Evolutionary conservation across 2,797 vertebrate genomes (phyloP), one percentile per base, ranked within the genome.

Genomic region (Gephyroberyx darwinii): DNA sequence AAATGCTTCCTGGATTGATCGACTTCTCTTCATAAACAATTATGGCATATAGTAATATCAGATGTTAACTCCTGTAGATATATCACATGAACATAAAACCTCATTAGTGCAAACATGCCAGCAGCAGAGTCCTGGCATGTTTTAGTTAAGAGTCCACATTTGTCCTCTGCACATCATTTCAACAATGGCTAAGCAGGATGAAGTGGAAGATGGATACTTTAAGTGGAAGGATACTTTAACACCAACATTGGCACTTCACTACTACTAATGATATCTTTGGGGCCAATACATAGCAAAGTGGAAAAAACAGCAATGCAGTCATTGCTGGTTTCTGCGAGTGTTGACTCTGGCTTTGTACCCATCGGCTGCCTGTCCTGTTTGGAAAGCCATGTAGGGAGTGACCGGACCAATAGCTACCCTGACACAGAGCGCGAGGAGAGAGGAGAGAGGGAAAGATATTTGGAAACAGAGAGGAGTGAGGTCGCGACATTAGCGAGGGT

Each of bases 271-370:
- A 5, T 50, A 55, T 56, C 52, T 48, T 31, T 68, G 39, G 37
- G 65, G 57, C 39, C 57, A 54, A 41, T 48, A 26, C 13, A 63
- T 57, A 14, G 59, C 20, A 83, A 43, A 68, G 33, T 75, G 55
- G 7, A 56, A 56, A 26, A 78, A 20, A 57, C 59, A 74, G 64
- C 19, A 30, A 69, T 37, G 65, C 47, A 52, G 59, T 56, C 50
- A 77, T 33, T 52, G 62, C 54, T 45, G 58, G 65, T 75, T 76
- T 71, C 63, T 70, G 65, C 66, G 69, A 54, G 67, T 89, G 78
- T 84, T 88, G 78, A 81, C 77, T 80, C 82, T 87, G 84, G 84
- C 81, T 53, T n/a, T 63, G 62, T 67, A 76, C 64, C 57, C 65
- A 60, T 68, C 53, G 52, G 43, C 55, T 70, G 50, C 65, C 57